Base-by-base conservation (phyloP, 1,140 invertebrate genomes). In the Drosophila obscura region DNA sequence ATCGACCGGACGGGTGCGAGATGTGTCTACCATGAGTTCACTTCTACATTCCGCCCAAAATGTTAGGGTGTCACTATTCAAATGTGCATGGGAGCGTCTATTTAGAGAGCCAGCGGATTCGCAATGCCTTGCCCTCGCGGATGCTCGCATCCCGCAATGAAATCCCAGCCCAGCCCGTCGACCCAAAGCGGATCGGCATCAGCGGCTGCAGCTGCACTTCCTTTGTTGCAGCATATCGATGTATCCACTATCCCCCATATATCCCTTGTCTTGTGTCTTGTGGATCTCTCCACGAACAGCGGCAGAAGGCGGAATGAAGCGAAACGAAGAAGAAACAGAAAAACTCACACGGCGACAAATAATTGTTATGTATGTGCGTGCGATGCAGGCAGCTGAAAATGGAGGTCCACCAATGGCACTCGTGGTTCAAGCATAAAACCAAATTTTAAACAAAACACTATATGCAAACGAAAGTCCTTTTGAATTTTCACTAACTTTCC, bases 291-390 rank as follows among this genome's bases (percentile, higher is more conserved):
- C 64, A 26, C 48, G 48, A 39, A 39, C 35, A 13, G 11, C 35
- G 11, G 35, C 35, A 39, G 35, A 39, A 28, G 26, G 26, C 26
- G 26, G 26, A 39, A 39, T 11, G 35, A 39, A 39, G 35, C 35
- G 35, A 39, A 39, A 39, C 35, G 35, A 31, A 53, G 39, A 49
- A 71, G 65, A 49, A 58, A 69, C 66, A 68, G 35, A 45, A 60
- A 71, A 69, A 71, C 67, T 71, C 65, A 71, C 67, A 71, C 67
- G 67, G 67, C 67, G 67, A 71, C 67, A 71, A 69, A 58, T 71
- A 71, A 71, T 71, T 71, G 67, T 71, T 71, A 71, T 71, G 67
- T 71, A 71, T 71, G 53, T 71, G 66, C 44, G 49, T 69, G 49
- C 53, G 35, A 9, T 64, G 53, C 26, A 35, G 45, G 61, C 67